phyloP scores from a whole-genome alignment of 2,888 invertebrate species.

The Sesia bembeciformis region DNA sequence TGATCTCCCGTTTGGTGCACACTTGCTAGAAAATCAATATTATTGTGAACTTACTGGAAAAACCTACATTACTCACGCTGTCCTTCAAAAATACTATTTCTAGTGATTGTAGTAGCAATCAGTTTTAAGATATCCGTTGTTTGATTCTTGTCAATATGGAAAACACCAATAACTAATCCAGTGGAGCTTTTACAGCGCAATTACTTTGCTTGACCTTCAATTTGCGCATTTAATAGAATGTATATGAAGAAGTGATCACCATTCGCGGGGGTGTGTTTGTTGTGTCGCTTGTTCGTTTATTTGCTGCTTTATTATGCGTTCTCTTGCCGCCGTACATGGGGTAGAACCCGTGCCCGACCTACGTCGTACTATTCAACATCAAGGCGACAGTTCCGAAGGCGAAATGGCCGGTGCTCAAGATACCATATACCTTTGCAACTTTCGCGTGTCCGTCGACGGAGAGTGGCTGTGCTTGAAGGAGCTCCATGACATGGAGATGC shows the following conservation, averaged over 20 bases:
- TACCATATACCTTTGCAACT: constrained; percentile 97
- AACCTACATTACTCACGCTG: constrained; percentile 31
- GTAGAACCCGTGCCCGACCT: constrained; percentile 61
- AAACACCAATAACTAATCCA: background rate
- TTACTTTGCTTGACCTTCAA: background rate
- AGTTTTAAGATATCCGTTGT: background rate
- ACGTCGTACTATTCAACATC: constrained; percentile 42
- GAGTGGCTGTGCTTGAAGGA: constrained; percentile 97
- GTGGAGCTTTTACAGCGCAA: background rate
- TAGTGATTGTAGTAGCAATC: constrained; percentile 12
- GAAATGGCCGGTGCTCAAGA: constrained; percentile 93
- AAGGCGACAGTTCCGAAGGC: constrained; percentile 50
- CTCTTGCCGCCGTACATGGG: constrained; percentile 59
- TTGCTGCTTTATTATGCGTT: constrained; percentile 70
- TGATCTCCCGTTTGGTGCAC: constrained; percentile 40
- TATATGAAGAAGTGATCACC: constrained; percentile 36
- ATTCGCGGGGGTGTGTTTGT: constrained; percentile 42
- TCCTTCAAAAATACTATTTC: constrained; percentile 18
- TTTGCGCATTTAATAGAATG: background rate
- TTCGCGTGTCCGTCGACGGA: constrained; percentile 96
- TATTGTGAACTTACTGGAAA: constrained; percentile 39
- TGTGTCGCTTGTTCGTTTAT: constrained; percentile 63
- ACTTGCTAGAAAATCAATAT: constrained; percentile 56
- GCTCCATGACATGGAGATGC: constrained; percentile 92
- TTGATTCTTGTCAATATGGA: background rate